phyloP scores from a whole-genome alignment of 2,113 vertebrate genomes.

The Oreotragus oreotragus region DNA sequence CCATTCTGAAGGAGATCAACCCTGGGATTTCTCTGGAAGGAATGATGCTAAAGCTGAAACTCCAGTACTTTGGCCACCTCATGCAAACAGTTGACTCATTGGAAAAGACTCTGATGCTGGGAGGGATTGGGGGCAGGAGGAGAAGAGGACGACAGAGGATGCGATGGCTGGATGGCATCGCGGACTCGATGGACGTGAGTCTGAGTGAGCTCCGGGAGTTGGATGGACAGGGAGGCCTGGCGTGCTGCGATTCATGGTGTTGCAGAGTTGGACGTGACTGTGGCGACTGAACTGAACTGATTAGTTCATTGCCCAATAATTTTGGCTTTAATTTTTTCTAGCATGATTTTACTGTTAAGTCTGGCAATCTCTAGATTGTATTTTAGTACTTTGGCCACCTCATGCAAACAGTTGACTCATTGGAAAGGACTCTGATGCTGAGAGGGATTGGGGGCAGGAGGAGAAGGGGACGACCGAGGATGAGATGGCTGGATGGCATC shows the following conservation, averaged over 20 bases:
- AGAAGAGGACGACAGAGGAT: too few relatives aligned
- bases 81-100: not conserved
- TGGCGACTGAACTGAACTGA: not conserved
- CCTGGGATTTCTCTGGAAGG: too few relatives aligned
- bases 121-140: not conserved
- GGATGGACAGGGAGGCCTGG: not conserved
- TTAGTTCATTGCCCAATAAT: constrained; percentile 8
- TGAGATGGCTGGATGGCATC: too few relatives aligned
- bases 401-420: too few relatives aligned
- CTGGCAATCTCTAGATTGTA: not conserved
- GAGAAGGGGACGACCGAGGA: too few relatives aligned
- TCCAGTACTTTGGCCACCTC: not conserved
- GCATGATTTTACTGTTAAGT: not conserved
- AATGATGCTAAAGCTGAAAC: not conserved
- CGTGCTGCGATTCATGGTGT: not conserved
- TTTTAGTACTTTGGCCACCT: not conserved
- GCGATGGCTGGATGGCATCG: too few relatives aligned
- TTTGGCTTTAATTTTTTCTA: constrained; percentile 4
- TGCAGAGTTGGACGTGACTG: not conserved
- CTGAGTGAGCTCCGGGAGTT: accelerated
- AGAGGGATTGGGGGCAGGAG: too few relatives aligned
- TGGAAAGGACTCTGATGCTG: too few relatives aligned
- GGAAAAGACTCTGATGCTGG: not conserved
- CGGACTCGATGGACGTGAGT: too few relatives aligned
- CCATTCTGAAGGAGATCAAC: too few relatives aligned